Conservation (phyloP, 37 sponge, comb jelly and placozoan species). For the Cliona cf. orientalis region DNA sequence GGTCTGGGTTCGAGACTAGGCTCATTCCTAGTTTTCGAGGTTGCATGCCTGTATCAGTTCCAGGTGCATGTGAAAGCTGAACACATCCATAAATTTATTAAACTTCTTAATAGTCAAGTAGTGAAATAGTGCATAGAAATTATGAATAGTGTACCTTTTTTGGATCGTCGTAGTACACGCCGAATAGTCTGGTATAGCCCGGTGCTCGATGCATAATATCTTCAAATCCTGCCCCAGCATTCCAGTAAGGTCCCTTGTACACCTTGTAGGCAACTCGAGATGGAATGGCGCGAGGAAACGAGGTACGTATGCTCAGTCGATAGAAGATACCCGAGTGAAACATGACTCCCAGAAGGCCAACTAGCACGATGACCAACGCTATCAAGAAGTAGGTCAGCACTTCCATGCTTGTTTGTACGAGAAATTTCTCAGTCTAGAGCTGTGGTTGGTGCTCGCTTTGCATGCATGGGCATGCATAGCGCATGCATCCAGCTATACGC, state of each 20-base stretch:
- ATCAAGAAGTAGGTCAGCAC: conserved; percentile 12
- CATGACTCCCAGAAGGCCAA: conserved; percentile 13
- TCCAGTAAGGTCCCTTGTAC: conserved; percentile 66
- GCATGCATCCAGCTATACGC: too few species aligned
- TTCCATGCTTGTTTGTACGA: background rate
- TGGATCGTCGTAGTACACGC: conserved; percentile 82
- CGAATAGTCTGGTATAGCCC: conserved; percentile 43
- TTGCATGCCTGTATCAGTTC: too few species aligned
- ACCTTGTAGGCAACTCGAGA: conserved; percentile 63
- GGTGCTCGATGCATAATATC: conserved; percentile 22
- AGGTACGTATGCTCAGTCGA: conserved; percentile 45
- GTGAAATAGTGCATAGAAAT: background rate
- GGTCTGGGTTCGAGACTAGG: too few species aligned
- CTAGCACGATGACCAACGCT: conserved; percentile 1
- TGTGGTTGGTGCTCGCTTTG: too few species aligned
- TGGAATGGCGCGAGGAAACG: conserved; percentile 39
- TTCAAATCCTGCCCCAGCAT: conserved; percentile 18
- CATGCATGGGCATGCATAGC: too few species aligned
- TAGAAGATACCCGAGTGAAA: conserved; percentile 66
- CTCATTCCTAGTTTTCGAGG: too few species aligned
- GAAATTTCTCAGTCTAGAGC: too few species aligned
- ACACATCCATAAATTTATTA: too few species aligned
- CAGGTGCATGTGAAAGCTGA: too few species aligned
- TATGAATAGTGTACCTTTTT: conserved; percentile 48
- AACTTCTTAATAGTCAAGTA: background rate